Evolutionary conservation across 2,113 vertebrate genomes (phyloP), one percentile per base, ranked within the genome.

Genomic region (Xenopus laevis): DNA sequence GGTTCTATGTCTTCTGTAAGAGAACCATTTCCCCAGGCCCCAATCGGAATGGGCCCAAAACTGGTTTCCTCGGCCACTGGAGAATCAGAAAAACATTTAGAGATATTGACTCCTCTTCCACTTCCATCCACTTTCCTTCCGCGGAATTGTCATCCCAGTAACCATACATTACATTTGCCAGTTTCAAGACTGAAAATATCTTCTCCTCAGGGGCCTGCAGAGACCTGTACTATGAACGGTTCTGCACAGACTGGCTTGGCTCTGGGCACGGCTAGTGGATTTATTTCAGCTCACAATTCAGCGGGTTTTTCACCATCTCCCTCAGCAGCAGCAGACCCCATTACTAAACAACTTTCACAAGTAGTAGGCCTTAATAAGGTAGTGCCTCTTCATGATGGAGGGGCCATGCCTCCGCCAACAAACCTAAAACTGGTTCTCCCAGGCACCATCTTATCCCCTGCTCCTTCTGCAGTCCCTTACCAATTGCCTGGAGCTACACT

Each of bases 101-200:
- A 93, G n/a, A 72, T 90, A 50, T 81, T 82, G 82, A 78, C 90
- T 73, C 86, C 79, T 72, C 79, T 91, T 23, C 85, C 90, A 6
- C 71, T 88, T 4, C 91, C 93, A 30, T 87, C 92, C 1, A 65
- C 90, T 33, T 85, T 94, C 55, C 83, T 92, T 17, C 78, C 91
- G 0, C 88, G 91, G 10, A 83, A 86, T 50, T 84, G 87, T 47
- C 84, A 89, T 68, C 78, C 87, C 70, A 82, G 86, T 44, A 83
- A 83, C 68, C 87, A 90, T 3, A 88, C 87, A 66, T 78, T 93
- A 80, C 94, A 93, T 77, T 89, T 95, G 3, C 83, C 92, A 61
- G 84, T 94, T 65, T 94, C 93, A 16, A 90, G 95, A 70, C 91
- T 95, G 67, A 97, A 95, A 83, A 84, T 91, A 16, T 78, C 86